Evolutionary conservation across 2,888 invertebrate genomes (phyloP), one percentile per base, ranked within the genome.

Genomic region (Portevinia maculata): DNA sequence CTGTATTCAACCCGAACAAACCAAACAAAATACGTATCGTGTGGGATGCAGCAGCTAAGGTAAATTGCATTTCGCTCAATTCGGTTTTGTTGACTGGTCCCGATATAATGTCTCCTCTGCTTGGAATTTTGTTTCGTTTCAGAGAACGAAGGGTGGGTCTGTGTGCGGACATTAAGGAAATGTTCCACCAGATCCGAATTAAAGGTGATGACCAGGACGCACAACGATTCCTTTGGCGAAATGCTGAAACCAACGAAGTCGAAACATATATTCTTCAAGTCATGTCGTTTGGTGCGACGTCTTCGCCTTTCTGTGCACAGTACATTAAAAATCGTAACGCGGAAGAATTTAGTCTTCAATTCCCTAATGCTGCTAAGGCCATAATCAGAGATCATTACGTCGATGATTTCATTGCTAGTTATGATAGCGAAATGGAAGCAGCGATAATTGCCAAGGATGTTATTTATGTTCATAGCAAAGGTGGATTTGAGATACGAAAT

Each of bases 281-380:
- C 1, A 37, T 75, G 59, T 52, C 52, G 17, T 75, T 67, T 7
- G 52, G 59, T 24, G 24, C 69, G 9, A 71, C 60, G 6, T 70
- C 53, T 15, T 75, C 62, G 0, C 46, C 64, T 0, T 62, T 50
- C 9, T 62, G 60, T 8, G 65, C 74, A 15, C 41, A 84, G 13
- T 87, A 75, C 48, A 70, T 87, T 0, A 86, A 86, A 62, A 85
- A 87, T 21, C 39, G 8, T 11, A 88, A 87, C 24, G 87, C 87
- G 0, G 9, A 32, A 1, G 37, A 60, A 17, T 86, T 76, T 19
- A 9, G 3, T 11, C 2, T 1, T 6, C 8, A 28, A 19, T 84
- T 53, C 52, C 86, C 86, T 1, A 13, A 46, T 21, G 86, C 86
- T 0, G 75, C 57, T 0, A 11, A 46, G 0, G 86, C 85, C 0